Base-by-base conservation (phyloP, 2,888 invertebrate genomes). In the Mechanitis mazaeus region DNA sequence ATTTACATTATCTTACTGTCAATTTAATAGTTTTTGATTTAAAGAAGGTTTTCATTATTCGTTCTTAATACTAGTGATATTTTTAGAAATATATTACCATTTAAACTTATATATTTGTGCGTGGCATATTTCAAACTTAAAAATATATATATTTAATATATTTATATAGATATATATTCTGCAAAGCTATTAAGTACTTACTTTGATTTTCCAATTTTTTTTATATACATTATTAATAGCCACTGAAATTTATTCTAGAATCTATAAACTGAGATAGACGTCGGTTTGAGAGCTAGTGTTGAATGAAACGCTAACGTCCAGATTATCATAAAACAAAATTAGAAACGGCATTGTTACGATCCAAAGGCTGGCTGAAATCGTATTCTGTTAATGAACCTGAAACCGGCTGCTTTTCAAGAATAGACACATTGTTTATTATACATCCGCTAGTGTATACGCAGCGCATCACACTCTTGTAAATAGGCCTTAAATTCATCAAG, bases 301-400 rank as follows among this genome's bases (percentile, higher is more conserved):
- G 57, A 62, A 60, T 64, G 58, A 58, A 59, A 28, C 20, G 31
- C 46, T 53, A 54, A 33, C 11, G 58, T 45, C 33, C 33, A 55
- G 59, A 64, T 61, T 59, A 59, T 61, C 55, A 56, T 64, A 64
- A 64, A 61, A 64, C 55, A 55, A 60, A 65, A 57, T 67, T 64
- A 60, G 60, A 61, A 57, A 58, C 57, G 58, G 53, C 59, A 58
- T 67, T 67, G 64, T 67, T 67, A 59, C 60, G 54, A 50, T 62
- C 54, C 54, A 60, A 65, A 58, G 64, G 64, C 64, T 61, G 53
- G 55, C 58, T 66, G 61, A 70, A 69, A 66, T 74, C 76, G 70
- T 73, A 74, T 73, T 76, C 77, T 78, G 81, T 79, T 84, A 83
- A 82, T 84, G 83, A 84, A 80, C 80, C 78, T 76, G 73, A 70